Conservation (phyloP, 1,140 invertebrate species). For the Ceratosolen fusciceps region DNA sequence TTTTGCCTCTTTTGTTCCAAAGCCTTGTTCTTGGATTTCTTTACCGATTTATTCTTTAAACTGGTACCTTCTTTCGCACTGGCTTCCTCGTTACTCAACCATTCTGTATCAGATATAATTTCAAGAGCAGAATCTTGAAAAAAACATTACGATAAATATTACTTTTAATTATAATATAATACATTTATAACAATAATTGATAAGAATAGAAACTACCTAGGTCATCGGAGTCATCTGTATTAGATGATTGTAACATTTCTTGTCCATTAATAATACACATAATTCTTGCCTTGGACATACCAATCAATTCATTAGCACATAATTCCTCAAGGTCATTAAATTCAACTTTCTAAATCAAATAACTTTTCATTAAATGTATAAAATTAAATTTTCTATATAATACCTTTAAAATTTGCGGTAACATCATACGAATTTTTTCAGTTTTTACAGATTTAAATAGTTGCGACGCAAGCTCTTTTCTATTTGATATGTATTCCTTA, state of each 20-base stretch:
- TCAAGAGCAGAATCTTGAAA: conserved; percentile 66
- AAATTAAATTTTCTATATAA: neutral
- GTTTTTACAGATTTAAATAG: conserved; percentile 68
- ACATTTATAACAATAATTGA: neutral
- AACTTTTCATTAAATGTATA: neutral
- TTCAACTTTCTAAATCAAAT: conserved; percentile 61
- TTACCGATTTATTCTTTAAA: conserved; percentile 53
- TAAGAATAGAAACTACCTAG: conserved; percentile 61
- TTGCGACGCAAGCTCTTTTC: conserved; percentile 63
- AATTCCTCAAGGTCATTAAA: conserved; percentile 65
- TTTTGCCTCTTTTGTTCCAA: conserved; percentile 56
- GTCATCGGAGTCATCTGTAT: conserved; percentile 65
- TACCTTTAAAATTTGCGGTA: conserved; percentile 68
- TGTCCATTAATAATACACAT: conserved; percentile 65
- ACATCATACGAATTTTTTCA: conserved; percentile 69
- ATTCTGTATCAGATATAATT: conserved; percentile 70
- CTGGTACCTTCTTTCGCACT: conserved; percentile 55
- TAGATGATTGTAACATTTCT: conserved; percentile 66
- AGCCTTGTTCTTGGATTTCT: conserved; percentile 45
- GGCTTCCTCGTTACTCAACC: conserved; percentile 60
- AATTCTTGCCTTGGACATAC: conserved; percentile 68
- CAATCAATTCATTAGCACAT: conserved; percentile 67
- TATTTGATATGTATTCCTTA: conserved; percentile 65
- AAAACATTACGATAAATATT: conserved; percentile 14
- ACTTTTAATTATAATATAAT: neutral